Evolutionary conservation across 2,797 vertebrate species (phyloP), one percentile per base, ranked within the genome.

Genomic region (Chloroceryle inda): DNA sequence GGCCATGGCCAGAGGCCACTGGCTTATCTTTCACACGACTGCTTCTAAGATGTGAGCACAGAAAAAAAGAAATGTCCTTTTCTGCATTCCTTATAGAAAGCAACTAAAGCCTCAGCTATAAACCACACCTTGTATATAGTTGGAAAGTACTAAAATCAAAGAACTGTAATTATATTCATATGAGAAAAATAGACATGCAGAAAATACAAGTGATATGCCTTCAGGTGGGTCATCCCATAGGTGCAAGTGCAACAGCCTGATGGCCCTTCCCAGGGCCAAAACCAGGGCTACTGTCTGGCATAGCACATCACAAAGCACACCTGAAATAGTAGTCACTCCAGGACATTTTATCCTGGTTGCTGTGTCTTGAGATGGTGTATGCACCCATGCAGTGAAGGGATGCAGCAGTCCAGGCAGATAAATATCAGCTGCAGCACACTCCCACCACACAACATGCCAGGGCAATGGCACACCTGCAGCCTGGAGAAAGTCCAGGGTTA

Each of bases 391-490:
- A 69, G 26, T 0, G 0, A 52, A 27, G 67, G 0, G 3, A 11
- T 12, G 8, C 21, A 11, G 11, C 13, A 45, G 38, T 2, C 0
- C 1, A 0, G 23, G 38, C 20, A 33, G 47, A 23, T 38, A 55
- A 73, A 52, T 15, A 16, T 8, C 2, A 2, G 27, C 22, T n/a
- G n/a, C 49, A 74, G 47, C 0, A 2, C 13, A 10, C 9, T 79
- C n/a, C 33, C 44, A 59, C 40, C 5, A 4, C 22, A 17, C 6
- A 4, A 4, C 0, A 0, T 10, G 50, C 37, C 1, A 4, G 16
- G 35, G 16, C 42, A 55, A 8, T 6, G 29, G 29, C 26, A 8
- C 29, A 27, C 53, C 24, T 42, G 37, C 37, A 66, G 29, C 6
- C 29, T 56, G 45, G 13, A 11, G 11, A 26, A 62, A 71, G 22